Evolutionary conservation across 2,888 invertebrate species (phyloP).

Genomic region (Teleiodes luculella): DNA sequence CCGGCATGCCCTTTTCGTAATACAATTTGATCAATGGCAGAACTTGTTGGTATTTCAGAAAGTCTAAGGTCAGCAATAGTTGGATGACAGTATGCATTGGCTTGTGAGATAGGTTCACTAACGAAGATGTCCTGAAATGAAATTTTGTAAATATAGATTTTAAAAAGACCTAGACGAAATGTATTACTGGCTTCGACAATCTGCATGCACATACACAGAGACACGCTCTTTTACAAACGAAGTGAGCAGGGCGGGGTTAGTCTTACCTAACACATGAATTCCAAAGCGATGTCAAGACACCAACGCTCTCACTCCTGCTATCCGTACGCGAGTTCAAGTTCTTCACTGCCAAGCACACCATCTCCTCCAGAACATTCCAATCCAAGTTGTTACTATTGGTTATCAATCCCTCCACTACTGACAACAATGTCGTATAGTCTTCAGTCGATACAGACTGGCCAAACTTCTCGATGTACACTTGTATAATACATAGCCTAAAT

Average conservation of each 20-base stretch:
- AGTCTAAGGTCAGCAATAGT: slow-evolving; percentile 40
- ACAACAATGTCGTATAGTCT: slow-evolving; percentile 46
- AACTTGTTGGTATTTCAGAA: slow-evolving; percentile 46
- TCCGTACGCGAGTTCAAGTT: slow-evolving; percentile 24
- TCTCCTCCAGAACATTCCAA: slow-evolving; percentile 45
- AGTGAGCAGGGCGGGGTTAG: too few species aligned
- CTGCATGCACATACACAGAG: too few species aligned
- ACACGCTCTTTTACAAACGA: too few species aligned
- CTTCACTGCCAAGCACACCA: slow-evolving; percentile 39
- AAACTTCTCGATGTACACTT: slow-evolving; percentile 50
- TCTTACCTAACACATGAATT: slow-evolving; percentile 66
- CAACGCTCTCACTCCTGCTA: slow-evolving; percentile 32
- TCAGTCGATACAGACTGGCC: slow-evolving; percentile 32
- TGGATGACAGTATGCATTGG: slow-evolving; percentile 55
- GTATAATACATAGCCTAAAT: slow-evolving; percentile 58
- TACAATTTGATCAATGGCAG: slow-evolving; percentile 59
- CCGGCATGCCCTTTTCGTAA: slow-evolving; percentile 61
- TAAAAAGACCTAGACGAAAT: neutral
- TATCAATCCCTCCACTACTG: slow-evolving; percentile 43
- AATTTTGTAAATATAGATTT: too few species aligned
- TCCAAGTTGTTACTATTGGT: slow-evolving; percentile 38
- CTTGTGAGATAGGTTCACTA: slow-evolving; percentile 41
- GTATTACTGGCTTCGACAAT: neutral
- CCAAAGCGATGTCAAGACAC: slow-evolving; percentile 47
- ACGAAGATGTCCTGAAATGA: slow-evolving; percentile 52